Evolutionary conservation across 2,888 invertebrate genomes (phyloP).

Genomic region (Agrochola circellaris): DNA sequence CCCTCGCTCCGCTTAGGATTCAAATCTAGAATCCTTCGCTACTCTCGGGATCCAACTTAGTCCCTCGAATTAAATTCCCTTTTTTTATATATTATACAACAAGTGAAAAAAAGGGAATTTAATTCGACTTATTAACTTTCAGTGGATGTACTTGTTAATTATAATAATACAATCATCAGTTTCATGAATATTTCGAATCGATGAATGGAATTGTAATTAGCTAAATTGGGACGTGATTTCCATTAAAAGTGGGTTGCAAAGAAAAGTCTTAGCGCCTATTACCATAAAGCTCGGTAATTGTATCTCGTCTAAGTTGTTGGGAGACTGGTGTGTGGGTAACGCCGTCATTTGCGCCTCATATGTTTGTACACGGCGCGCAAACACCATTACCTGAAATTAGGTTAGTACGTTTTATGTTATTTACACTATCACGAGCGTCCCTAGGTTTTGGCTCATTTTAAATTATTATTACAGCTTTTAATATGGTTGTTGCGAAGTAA

Average conservation of each 20-base stretch:
- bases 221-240: neutral
- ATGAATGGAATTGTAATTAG: neutral
- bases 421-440: constrained; percentile 71
- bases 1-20: too few species aligned
- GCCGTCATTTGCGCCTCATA: constrained; percentile 83
- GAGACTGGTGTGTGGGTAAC: constrained; percentile 71
- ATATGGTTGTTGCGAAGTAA: constrained; percentile 54
- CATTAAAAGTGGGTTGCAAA: constrained; percentile 23
- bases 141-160: too few species aligned
- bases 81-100: too few species aligned
- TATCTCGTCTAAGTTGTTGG: constrained; percentile 67
- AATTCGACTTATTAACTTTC: neutral
- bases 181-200: neutral
- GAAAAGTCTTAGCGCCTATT: constrained; percentile 50
- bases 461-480: constrained; percentile 60
- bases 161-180: neutral
- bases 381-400: constrained; percentile 89
- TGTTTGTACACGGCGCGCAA: constrained; percentile 85
- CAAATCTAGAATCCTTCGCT: too few species aligned
- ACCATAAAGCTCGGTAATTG: constrained; percentile 66
- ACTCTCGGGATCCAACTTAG: too few species aligned
- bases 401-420: constrained; percentile 87
- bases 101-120: too few species aligned
- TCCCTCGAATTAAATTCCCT: too few species aligned
- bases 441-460: constrained; percentile 57